Conservation (phyloP, 2,113 vertebrate genomes). For the Oncorhynchus kisutch region DNA sequence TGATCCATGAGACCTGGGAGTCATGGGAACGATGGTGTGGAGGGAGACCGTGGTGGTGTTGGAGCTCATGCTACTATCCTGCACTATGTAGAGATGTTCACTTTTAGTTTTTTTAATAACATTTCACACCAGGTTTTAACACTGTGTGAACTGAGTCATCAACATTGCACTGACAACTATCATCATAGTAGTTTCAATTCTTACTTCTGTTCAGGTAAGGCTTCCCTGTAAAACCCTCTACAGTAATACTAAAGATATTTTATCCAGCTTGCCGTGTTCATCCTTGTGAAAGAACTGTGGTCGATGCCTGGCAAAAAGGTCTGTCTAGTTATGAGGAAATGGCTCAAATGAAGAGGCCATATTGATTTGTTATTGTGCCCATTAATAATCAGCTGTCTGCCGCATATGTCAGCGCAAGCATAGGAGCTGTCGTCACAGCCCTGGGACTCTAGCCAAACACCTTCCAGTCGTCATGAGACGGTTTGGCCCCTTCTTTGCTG, state of each 20-base stretch:
- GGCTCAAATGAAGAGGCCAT: neutral
- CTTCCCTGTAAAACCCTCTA: neutral
- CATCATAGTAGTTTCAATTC: too few species aligned
- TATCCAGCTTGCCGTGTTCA: neutral
- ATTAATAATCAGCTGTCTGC: slow-evolving; percentile 78
- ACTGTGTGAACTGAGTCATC: too few species aligned
- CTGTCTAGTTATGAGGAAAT: slow-evolving; percentile 7
- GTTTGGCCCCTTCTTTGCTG: slow-evolving; percentile 83
- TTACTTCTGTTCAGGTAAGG: too few species aligned
- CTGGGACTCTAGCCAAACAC: slow-evolving; percentile 90
- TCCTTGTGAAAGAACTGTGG: neutral
- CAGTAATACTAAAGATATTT: neutral
- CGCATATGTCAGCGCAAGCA: slow-evolving; percentile 91
- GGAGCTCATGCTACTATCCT: neutral
- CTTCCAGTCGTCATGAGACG: slow-evolving; percentile 84
- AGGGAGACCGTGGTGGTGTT: neutral
- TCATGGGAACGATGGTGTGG: neutral
- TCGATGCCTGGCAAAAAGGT: neutral
- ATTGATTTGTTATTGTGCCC: slow-evolving; percentile 8
- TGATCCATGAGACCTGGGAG: neutral
- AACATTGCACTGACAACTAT: too few species aligned
- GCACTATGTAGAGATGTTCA: too few species aligned
- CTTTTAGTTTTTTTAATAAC: too few species aligned
- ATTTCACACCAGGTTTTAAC: too few species aligned
- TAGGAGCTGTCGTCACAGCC: slow-evolving; percentile 91